A percentile compares a stretch with the other conserved stretches of the same genome.
Evolutionary conservation across 2,797 vertebrate species (phyloP).

Genomic region (Protonibea diacanthus): DNA sequence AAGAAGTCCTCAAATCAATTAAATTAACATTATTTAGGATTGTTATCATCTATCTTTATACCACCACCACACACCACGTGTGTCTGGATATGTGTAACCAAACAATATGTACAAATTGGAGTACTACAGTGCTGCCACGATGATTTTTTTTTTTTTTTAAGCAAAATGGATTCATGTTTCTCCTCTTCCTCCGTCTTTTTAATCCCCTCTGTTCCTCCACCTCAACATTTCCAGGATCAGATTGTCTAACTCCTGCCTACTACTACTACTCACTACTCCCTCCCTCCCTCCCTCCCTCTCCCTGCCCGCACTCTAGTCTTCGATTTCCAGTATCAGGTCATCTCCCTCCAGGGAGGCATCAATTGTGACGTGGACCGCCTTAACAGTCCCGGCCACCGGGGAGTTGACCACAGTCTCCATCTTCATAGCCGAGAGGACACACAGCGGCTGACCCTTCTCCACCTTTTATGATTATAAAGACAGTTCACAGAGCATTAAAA

Average conservation of each 20-base stretch:
- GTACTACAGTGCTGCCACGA: constrained; percentile 11
- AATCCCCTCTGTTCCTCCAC: neutral
- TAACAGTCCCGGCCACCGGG: constrained; percentile 88
- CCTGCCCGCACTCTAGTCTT: constrained; percentile 65
- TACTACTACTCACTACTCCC: neutral
- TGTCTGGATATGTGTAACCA: constrained; percentile 26
- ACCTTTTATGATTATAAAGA: constrained; percentile 69
- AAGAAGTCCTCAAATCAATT: neutral
- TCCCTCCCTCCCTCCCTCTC: neutral
- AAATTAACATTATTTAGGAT: constrained; percentile 7
- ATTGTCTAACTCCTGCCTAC: constrained; percentile 39
- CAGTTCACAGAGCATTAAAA: constrained; percentile 37
- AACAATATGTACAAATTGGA: constrained; percentile 41
- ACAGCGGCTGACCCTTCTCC: constrained; percentile 93
- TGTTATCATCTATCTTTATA: constrained; percentile 8
- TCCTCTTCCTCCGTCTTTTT: neutral
- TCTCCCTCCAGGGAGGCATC: constrained; percentile 93
- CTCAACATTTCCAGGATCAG: constrained; percentile 44
- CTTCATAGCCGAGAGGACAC: constrained; percentile 97
- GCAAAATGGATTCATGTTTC: neutral
- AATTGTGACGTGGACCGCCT: constrained; percentile 83
- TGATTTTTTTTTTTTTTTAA: constrained; percentile 4
- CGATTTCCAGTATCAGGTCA: constrained; percentile 94
- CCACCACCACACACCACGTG: neutral
- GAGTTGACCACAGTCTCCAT: constrained; percentile 98